These are phyloP conservation scores for Chloropsis cyanopogon DNA, from an alignment of 2,113 vertebrate genomes.

Conservation along the genomic window DNA sequence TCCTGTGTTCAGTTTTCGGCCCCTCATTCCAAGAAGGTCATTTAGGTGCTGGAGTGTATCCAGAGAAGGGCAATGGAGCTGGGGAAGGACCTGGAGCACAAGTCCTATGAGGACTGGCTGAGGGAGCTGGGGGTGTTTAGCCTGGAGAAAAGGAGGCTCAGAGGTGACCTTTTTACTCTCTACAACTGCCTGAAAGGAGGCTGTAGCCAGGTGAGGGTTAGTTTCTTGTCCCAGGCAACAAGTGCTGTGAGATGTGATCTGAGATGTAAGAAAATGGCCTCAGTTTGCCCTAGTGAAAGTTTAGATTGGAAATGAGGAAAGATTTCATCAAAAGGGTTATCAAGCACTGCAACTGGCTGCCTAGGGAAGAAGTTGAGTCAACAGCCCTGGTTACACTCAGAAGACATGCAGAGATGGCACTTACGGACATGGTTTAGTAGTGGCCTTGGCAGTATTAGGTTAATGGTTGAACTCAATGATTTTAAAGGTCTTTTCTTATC, in stretches of 20 bases:
- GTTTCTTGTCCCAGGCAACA: not conserved
- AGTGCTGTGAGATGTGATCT: not conserved
- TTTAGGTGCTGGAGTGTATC: not conserved
- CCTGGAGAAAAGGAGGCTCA: not conserved
- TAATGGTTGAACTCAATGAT: not conserved
- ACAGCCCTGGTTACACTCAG: not conserved
- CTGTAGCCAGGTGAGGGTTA: not conserved
- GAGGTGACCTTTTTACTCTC: no score
- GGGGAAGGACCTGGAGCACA: not conserved
- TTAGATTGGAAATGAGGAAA: not conserved
- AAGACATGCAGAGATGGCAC: not conserved
- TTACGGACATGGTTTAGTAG: not conserved
- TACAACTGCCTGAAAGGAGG: no score
- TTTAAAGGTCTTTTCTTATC: not conserved
- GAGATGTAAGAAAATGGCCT: not conserved
- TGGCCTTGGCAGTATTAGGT: not conserved
- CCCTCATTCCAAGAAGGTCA: not conserved
- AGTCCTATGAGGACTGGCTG: no score
- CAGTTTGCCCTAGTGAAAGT: not conserved
- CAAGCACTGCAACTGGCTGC: not conserved
- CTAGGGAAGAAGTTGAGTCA: not conserved
- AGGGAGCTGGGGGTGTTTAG: not conserved
- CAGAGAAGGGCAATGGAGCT: not conserved
- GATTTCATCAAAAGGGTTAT: not conserved
- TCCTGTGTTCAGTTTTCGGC: not conserved